phyloP scores from a whole-genome alignment of 2,797 vertebrate species.

The Eupleurogrammus muticus region DNA sequence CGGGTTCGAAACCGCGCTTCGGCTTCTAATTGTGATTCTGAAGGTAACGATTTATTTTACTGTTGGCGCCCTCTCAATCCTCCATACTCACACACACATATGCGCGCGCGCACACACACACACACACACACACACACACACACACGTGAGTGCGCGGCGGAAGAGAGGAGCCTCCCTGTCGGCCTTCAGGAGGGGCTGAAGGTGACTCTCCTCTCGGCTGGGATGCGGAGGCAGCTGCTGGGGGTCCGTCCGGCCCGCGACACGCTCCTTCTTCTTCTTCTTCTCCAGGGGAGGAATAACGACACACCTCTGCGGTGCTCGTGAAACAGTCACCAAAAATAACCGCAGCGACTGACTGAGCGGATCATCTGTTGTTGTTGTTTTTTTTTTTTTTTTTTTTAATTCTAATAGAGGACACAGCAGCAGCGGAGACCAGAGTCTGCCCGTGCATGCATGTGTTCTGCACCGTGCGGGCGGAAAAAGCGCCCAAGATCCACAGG shows the following conservation, averaged over 20 bases:
- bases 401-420: constrained; percentile 49
- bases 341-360: not conserved
- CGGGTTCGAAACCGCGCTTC: too few species aligned
- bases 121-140: not conserved
- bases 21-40: constrained; percentile 36
- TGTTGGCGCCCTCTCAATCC: constrained; percentile 54
- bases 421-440: not conserved
- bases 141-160: constrained; percentile 64
- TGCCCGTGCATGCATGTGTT: constrained; percentile 93
- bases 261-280: constrained; percentile 46
- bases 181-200: constrained; percentile 83
- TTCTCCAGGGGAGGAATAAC: constrained; percentile 53
- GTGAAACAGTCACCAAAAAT: not conserved
- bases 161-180: constrained; percentile 63
- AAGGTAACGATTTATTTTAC: constrained; percentile 60
- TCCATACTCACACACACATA: not conserved
- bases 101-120: too few species aligned
- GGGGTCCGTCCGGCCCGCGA: constrained; percentile 42
- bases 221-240: constrained; percentile 81
- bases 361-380: not conserved
- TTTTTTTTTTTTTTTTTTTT: too few species aligned
- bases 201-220: constrained; percentile 81
- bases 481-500: constrained; percentile 91
- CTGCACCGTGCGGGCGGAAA: constrained; percentile 94
- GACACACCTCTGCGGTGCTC: constrained; percentile 32